phyloP scores from a whole-genome alignment of 2,888 invertebrate species.

The Rotaria macrura region DNA sequence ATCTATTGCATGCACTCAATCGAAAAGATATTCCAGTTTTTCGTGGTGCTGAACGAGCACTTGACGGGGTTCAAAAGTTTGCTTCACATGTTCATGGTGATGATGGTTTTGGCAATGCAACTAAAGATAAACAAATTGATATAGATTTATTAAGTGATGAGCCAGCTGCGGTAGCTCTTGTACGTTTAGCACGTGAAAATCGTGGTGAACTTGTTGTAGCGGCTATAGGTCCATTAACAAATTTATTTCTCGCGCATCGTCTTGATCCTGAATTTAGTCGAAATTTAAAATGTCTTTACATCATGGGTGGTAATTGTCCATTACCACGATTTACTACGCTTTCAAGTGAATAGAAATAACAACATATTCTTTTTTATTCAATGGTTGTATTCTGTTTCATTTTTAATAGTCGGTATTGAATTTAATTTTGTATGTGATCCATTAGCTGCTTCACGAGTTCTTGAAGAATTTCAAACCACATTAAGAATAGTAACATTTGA shows the following conservation, averaged over 20 bases:
- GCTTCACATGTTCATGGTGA: slow-evolving; percentile 38
- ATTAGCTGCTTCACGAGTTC: neutral
- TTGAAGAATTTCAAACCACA: neutral
- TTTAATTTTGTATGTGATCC: neutral
- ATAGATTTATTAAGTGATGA: slow-evolving; percentile 37
- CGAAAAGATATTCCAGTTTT: slow-evolving; percentile 39
- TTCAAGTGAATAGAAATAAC: neutral
- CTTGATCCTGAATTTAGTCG: neutral
- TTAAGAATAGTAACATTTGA: neutral
- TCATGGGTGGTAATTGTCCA: neutral
- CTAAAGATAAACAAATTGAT: slow-evolving; percentile 37
- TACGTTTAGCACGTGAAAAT: slow-evolving; percentile 38
- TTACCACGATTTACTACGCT: neutral
- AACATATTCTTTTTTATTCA: neutral
- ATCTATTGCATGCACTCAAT: neutral
- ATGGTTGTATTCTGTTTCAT: neutral
- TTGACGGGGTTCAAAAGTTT: slow-evolving; percentile 32
- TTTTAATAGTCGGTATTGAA: neutral
- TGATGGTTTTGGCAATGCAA: slow-evolving; percentile 40
- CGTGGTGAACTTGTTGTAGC: slow-evolving; percentile 37
- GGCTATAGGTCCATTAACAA: neutral
- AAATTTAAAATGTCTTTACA: neutral
- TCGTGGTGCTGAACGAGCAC: slow-evolving; percentile 38
- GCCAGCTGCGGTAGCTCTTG: slow-evolving; percentile 39
- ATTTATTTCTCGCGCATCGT: neutral